Evolutionary conservation across 2,888 invertebrate genomes (phyloP).

Genomic region (Priocnemis perturbator): DNA sequence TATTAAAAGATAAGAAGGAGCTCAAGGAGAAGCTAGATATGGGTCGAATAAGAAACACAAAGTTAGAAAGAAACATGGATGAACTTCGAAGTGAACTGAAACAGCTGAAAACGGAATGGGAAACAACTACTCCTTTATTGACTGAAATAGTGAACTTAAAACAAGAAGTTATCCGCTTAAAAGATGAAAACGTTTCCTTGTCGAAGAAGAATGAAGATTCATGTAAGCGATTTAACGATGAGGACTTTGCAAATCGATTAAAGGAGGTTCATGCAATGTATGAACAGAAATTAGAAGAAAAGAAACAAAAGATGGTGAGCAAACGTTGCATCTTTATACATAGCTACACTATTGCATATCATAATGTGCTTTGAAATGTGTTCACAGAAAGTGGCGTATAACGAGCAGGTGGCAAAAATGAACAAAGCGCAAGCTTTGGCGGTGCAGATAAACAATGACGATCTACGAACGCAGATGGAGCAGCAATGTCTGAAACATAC

Average conservation of each 20-base stretch:
- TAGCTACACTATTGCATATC: neutral
- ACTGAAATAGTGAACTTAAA: conserved; percentile 32
- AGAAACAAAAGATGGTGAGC: conserved; percentile 90
- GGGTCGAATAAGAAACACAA: conserved; percentile 57
- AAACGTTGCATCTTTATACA: neutral
- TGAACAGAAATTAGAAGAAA: conserved; percentile 85
- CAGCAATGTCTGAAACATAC: conserved; percentile 67
- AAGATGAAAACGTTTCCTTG: conserved; percentile 55
- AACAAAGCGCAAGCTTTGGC: conserved; percentile 78
- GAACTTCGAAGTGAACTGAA: conserved; percentile 58
- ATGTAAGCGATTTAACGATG: conserved; percentile 55
- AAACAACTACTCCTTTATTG: conserved; percentile 20
- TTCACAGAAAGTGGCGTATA: conserved; percentile 74
- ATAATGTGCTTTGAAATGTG: conserved; percentile 6
- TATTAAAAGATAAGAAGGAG: conserved; percentile 60
- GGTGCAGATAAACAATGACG: conserved; percentile 76
- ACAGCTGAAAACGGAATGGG: conserved; percentile 32
- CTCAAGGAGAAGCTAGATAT: conserved; percentile 62
- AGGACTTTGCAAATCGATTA: conserved; percentile 63
- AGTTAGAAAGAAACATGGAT: conserved; percentile 65
- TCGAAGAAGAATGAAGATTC: conserved; percentile 43
- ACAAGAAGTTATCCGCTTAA: conserved; percentile 42
- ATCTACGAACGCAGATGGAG: conserved; percentile 64
- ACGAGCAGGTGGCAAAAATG: conserved; percentile 79
- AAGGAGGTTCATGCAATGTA: conserved; percentile 81